phyloP scores from a whole-genome alignment of 2,888 invertebrate species.

The Scelioninae gen. 1 region DNA sequence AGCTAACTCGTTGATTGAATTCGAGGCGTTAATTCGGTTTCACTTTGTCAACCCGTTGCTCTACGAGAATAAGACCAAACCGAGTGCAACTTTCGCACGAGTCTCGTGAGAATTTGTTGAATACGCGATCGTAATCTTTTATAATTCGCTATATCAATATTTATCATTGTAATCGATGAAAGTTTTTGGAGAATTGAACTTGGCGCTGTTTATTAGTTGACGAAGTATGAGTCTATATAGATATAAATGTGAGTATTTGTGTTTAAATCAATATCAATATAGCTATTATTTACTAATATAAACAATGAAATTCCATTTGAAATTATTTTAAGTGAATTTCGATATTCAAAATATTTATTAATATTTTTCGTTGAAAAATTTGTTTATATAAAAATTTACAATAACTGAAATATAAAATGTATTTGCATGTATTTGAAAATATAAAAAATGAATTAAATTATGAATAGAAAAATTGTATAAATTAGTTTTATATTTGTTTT shows the following conservation, averaged over 20 bases:
- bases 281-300: too few species aligned
- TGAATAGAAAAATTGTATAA: too few species aligned
- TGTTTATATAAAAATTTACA: too few species aligned
- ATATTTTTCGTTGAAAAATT: too few species aligned
- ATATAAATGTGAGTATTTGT: slow-evolving; percentile 29
- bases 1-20: slow-evolving; percentile 73
- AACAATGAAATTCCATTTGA: too few species aligned
- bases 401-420: too few species aligned
- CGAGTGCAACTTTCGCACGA: slow-evolving; percentile 32
- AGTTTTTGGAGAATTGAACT: slow-evolving; percentile 2
- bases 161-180: slow-evolving; percentile 25
- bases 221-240: slow-evolving; percentile 10
- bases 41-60: slow-evolving; percentile 67
- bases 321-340: too few species aligned
- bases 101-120: slow-evolving; percentile 58
- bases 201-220: slow-evolving; percentile 28
- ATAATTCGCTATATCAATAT: slow-evolving; percentile 45
- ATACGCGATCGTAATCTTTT: slow-evolving; percentile 55
- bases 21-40: slow-evolving; percentile 72
- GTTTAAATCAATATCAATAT: background rate
- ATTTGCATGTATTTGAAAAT: too few species aligned
- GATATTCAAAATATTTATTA: too few species aligned
- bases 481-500: too few species aligned
- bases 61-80: slow-evolving; percentile 35
- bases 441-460: too few species aligned